phyloP scores from a whole-genome alignment of 2,888 invertebrate genomes.

The Chrysolina americana region DNA sequence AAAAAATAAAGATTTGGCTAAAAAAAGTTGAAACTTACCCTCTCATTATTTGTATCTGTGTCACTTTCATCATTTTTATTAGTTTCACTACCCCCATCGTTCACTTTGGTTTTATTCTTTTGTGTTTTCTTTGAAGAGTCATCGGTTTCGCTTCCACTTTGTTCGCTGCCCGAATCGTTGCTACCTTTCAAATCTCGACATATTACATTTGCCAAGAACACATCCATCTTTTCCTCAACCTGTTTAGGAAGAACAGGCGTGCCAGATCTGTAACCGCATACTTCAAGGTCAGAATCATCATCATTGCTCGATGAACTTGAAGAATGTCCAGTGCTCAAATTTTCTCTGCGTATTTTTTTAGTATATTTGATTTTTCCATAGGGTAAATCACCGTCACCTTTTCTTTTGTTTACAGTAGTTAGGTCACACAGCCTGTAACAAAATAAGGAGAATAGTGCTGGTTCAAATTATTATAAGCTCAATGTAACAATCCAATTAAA shows the following conservation, averaged over 20 bases:
- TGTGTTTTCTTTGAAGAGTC: constrained; percentile 36
- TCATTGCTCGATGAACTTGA: constrained; percentile 32
- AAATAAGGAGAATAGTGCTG: background rate
- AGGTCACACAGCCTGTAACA: constrained; percentile 31
- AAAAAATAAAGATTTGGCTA: no score
- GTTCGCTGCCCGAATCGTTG: constrained; percentile 28
- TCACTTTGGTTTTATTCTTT: background rate
- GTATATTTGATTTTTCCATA: constrained; percentile 1
- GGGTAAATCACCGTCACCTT: background rate
- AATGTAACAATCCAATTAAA: no score
- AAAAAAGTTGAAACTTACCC: constrained; percentile 1
- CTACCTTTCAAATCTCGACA: constrained; percentile 37
- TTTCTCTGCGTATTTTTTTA: constrained; percentile 27
- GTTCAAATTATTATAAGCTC: no score
- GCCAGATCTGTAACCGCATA: constrained; percentile 16
- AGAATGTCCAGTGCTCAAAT: constrained; percentile 11
- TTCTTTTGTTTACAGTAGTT: constrained; percentile 28
- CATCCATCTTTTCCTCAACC: constrained; percentile 40
- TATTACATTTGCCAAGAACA: constrained; percentile 38
- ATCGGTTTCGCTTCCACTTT: constrained; percentile 28
- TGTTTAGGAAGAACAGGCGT: constrained; percentile 30
- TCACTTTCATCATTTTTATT: constrained; percentile 15
- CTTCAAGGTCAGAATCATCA: constrained; percentile 30
- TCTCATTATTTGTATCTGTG: background rate
- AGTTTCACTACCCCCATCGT: constrained; percentile 13